Evolutionary conservation across 2,113 vertebrate genomes (phyloP).

Genomic region (Labeo rohita): DNA sequence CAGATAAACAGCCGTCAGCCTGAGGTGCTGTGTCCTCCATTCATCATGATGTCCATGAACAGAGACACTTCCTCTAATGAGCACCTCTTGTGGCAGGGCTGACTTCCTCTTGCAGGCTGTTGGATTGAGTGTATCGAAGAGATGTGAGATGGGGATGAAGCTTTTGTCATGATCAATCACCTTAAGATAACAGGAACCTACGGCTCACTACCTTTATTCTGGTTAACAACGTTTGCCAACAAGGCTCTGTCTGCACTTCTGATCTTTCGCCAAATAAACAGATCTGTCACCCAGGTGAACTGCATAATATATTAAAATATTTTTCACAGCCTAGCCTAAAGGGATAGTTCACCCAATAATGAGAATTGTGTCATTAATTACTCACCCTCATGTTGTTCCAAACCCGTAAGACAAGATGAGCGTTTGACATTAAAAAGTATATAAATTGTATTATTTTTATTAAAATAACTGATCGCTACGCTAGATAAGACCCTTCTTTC

Average conservation of each 20-base stretch:
- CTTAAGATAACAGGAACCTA: conserved; percentile 73
- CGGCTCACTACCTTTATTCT: conserved; percentile 75
- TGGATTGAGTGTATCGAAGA: conserved; percentile 36
- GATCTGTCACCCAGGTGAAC: conserved; percentile 45
- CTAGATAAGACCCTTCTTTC: too few relatives aligned
- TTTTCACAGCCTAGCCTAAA: not conserved
- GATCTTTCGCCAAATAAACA: conserved; percentile 74
- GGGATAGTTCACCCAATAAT: too few relatives aligned
- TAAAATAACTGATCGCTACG: too few relatives aligned
- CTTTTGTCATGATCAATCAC: conserved; percentile 79
- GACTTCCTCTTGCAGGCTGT: conserved; percentile 1
- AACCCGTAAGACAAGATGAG: too few relatives aligned
- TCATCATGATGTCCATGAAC: conserved; percentile 51
- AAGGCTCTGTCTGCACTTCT: conserved; percentile 64
- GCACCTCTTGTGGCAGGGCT: conserved; percentile 40
- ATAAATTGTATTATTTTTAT: too few relatives aligned
- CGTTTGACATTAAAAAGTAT: too few relatives aligned
- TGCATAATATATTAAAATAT: conserved; percentile 26
- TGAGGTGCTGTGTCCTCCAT: conserved; percentile 49
- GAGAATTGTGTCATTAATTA: too few relatives aligned
- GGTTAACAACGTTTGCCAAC: conserved; percentile 77
- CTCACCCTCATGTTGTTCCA: too few relatives aligned
- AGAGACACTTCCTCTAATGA: conserved; percentile 47
- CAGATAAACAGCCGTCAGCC: conserved; percentile 52
- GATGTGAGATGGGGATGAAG: conserved; percentile 38